Conservation (phyloP, 2,888 invertebrate genomes). For the Cosmia trapezina region DNA sequence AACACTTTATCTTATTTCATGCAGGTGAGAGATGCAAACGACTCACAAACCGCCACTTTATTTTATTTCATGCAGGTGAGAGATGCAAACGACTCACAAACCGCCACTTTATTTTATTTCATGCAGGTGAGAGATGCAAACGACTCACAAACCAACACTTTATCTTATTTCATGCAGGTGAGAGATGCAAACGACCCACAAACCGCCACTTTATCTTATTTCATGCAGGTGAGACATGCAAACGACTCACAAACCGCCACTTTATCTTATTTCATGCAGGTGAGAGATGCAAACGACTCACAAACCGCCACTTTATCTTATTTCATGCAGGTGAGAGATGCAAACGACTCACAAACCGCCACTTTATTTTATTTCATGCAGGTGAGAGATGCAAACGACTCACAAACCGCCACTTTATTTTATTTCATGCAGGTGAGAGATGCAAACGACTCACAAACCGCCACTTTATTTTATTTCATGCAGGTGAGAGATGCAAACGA, state of each 20-base stretch:
- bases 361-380: constrained; percentile 13
- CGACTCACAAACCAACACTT: constrained; percentile 11
- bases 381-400: constrained; percentile 1
- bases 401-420: constrained; percentile 14
- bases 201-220: constrained; percentile 13
- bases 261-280: constrained; percentile 11
- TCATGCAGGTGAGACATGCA: neutral
- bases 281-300: constrained; percentile 1
- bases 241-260: constrained; percentile 13
- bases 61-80: constrained; percentile 3
- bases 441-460: constrained; percentile 11
- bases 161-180: constrained; percentile 7
- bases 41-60: constrained; percentile 14
- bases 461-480: constrained; percentile 17
- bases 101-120: constrained; percentile 15
- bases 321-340: neutral
- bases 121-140: constrained; percentile 2
- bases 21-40: constrained; percentile 1
- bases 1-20: constrained; percentile 14
- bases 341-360: constrained; percentile 14
- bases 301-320: constrained; percentile 16
- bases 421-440: neutral
- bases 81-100: constrained; percentile 10
- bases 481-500: constrained; percentile 4
- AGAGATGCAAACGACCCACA: constrained; percentile 7